Conservation (phyloP, 2,113 vertebrate genomes). For the Cygnus atratus region DNA sequence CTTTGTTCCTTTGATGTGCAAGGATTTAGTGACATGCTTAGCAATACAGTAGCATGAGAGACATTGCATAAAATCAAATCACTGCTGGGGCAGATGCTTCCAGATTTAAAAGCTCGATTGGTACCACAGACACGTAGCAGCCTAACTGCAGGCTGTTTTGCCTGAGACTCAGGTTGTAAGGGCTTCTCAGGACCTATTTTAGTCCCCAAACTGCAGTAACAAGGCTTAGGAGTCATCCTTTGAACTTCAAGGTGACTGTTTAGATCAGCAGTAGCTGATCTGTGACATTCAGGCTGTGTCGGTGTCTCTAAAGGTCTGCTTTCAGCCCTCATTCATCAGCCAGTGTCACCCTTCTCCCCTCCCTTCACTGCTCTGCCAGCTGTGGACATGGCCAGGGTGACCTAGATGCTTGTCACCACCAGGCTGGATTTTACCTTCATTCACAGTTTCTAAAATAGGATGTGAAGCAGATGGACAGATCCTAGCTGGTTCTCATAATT, state of each 20-base stretch:
- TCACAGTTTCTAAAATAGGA: background rate
- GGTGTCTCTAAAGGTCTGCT: background rate
- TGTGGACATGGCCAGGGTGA: slow-evolving; percentile 29
- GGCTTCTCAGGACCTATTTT: background rate
- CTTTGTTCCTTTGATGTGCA: slow-evolving; percentile 62
- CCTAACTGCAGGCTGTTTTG: background rate
- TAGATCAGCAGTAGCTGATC: slow-evolving; percentile 16
- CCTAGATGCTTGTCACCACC: slow-evolving; percentile 18
- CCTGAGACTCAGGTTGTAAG: background rate
- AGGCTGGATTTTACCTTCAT: slow-evolving; percentile 43
- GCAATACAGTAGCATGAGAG: slow-evolving; percentile 23
- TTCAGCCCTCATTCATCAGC: slow-evolving; percentile 43
- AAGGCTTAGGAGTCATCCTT: slow-evolving; percentile 11
- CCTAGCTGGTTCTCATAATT: background rate
- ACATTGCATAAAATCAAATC: slow-evolving; percentile 63
- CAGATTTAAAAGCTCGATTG: slow-evolving; percentile 50
- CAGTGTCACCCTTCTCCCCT: background rate
- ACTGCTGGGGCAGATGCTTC: slow-evolving; percentile 48
- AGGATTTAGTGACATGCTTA: slow-evolving; percentile 63
- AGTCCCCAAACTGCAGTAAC: background rate
- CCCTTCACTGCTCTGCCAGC: background rate
- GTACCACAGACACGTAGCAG: slow-evolving; percentile 25
- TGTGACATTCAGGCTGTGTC: background rate
- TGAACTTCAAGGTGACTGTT: slow-evolving; percentile 42
- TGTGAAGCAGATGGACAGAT: slow-evolving; percentile 13